A percentile compares a stretch with the other conserved stretches of the same genome.
These are phyloP conservation scores for Rissa tridactyla DNA, from an alignment of 2,113 vertebrate genomes.

Conservation along the genomic window DNA sequence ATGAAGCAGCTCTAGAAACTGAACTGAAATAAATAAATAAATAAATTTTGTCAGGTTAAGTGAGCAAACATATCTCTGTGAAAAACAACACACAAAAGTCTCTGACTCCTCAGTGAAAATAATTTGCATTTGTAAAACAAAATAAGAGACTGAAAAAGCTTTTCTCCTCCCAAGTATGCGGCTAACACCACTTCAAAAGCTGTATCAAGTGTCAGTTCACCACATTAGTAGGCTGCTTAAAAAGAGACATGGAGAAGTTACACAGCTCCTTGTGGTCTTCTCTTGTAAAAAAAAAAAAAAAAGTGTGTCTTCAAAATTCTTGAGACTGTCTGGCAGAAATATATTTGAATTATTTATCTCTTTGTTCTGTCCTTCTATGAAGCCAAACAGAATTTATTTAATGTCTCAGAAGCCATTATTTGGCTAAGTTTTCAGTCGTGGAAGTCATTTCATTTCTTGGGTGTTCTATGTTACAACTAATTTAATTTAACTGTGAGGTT, in stretches of 20 bases:
- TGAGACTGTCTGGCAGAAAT: neutral
- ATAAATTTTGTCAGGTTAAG: neutral
- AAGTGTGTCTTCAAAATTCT: neutral
- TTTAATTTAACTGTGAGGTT: neutral
- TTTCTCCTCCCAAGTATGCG: neutral
- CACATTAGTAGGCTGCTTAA: neutral
- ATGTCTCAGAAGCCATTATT: neutral
- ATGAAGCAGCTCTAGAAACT: neutral
- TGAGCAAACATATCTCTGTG: neutral
- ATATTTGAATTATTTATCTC: neutral
- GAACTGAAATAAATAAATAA: neutral
- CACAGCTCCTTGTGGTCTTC: neutral
- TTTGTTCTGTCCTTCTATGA: neutral
- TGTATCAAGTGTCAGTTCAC: neutral
- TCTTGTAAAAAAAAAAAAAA: neutral
- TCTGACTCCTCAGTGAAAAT: neutral
- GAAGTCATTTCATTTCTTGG: neutral
- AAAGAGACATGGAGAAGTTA: neutral
- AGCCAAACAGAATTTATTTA: neutral
- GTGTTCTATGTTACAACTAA: neutral
- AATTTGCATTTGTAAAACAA: neutral
- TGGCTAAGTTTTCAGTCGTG: neutral
- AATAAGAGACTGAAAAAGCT: neutral
- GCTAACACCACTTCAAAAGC: conserved; percentile 10
- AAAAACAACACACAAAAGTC: neutral